Conservation (phyloP, 2,113 vertebrate genomes). For the Phalacrocorax brasilianus region DNA sequence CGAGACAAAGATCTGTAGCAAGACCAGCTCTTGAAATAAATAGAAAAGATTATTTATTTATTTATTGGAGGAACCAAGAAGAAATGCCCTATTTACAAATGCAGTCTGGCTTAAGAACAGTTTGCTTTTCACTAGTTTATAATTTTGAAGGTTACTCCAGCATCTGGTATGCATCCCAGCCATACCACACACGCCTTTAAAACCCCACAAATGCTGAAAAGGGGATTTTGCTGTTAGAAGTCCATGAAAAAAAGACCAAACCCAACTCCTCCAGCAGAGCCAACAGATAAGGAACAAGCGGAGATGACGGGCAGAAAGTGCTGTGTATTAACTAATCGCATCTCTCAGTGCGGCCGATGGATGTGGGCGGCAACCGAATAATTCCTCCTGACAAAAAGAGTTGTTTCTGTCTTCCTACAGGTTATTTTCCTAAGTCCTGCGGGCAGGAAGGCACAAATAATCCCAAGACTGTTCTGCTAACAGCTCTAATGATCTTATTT, state of each 20-base stretch:
- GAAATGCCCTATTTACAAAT: conserved; percentile 11
- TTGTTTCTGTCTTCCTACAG: background rate
- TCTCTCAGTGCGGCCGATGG: background rate
- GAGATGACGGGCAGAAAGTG: background rate
- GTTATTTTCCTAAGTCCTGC: conserved; percentile 14
- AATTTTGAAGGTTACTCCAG: background rate
- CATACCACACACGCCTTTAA: background rate
- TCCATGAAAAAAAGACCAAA: background rate
- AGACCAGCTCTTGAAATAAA: conserved; percentile 34
- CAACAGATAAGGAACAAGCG: background rate
- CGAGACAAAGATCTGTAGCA: background rate
- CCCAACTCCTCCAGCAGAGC: background rate
- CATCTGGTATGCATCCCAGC: background rate
- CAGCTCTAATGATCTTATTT: conserved; percentile 41
- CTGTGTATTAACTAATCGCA: background rate
- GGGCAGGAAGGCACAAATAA: conserved; percentile 20
- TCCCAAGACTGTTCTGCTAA: conserved; percentile 8
- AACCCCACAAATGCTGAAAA: background rate
- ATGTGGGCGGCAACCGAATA: background rate
- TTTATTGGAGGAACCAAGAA: background rate
- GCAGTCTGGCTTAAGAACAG: background rate
- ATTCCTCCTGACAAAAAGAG: background rate
- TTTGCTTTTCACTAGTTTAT: background rate
- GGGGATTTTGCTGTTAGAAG: background rate
- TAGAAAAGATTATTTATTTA: conserved; percentile 14